A percentile compares a stretch with the other conserved stretches of the same genome.
Conservation (phyloP, 2,888 invertebrate species). For the Synergus umbraculus region DNA sequence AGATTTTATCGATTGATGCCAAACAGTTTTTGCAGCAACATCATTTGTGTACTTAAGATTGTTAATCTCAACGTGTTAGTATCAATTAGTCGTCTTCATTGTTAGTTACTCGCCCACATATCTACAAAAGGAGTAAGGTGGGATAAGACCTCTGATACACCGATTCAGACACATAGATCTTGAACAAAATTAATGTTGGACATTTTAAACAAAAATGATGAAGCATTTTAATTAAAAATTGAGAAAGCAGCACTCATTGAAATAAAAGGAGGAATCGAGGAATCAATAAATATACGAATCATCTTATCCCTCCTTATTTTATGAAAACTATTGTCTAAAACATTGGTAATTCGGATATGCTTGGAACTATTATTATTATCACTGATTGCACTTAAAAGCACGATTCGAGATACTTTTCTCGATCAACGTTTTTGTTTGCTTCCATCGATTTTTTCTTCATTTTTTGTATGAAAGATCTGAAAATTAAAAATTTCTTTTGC, state of each 20-base stretch:
- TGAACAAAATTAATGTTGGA: neutral
- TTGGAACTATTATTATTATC: conserved; percentile 76
- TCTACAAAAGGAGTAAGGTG: conserved; percentile 35
- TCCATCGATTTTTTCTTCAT: neutral
- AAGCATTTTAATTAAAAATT: neutral
- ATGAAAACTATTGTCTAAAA: conserved; percentile 66
- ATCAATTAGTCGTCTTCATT: conserved; percentile 40
- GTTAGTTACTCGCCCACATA: conserved; percentile 39
- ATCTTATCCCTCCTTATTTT: conserved; percentile 44
- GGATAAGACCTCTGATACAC: conserved; percentile 13
- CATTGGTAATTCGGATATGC: conserved; percentile 75
- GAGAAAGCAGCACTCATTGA: too few species aligned
- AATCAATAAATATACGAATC: neutral
- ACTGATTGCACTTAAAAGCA: conserved; percentile 60
- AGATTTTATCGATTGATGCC: conserved; percentile 40
- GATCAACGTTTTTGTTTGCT: neutral
- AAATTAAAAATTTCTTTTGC: neutral
- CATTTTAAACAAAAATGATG: conserved; percentile 30
- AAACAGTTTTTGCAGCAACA: conserved; percentile 23
- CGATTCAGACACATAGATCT: neutral
- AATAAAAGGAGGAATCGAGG: too few species aligned
- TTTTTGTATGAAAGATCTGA: neutral
- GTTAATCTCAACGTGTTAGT: conserved; percentile 40
- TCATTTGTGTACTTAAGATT: conserved; percentile 29
- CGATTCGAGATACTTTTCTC: neutral